phyloP scores from a whole-genome alignment of 2,113 vertebrate genomes.

The Trematocara stigmaticum region DNA sequence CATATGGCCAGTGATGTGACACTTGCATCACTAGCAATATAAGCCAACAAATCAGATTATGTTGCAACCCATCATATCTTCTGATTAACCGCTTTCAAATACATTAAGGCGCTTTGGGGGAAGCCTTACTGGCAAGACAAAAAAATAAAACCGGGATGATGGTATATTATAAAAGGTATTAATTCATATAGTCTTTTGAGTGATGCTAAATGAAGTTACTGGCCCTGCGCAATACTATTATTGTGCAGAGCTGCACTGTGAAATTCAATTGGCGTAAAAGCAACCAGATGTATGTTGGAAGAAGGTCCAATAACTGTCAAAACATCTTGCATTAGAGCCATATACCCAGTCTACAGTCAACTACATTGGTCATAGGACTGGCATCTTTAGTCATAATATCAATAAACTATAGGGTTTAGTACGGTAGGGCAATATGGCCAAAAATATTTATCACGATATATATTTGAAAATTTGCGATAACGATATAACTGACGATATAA shows the following conservation, averaged over 20 bases:
- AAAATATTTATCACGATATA: neutral
- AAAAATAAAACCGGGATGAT: constrained; percentile 23
- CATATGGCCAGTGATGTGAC: neutral
- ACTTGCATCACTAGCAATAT: neutral
- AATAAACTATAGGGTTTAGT: neutral
- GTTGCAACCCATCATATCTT: neutral
- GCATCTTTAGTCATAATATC: neutral
- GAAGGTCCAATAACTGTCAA: constrained; percentile 32
- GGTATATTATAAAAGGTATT: constrained; percentile 2
- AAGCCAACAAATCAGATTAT: neutral
- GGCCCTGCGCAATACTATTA: constrained; percentile 4
- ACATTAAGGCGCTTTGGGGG: neutral
- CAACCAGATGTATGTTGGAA: constrained; percentile 6
- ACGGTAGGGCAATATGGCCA: neutral
- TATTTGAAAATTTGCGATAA: neutral
- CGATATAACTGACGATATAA: neutral
- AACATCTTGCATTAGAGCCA: neutral
- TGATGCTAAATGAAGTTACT: constrained; percentile 41
- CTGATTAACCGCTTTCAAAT: neutral
- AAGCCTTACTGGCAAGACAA: neutral
- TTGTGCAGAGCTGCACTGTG: neutral
- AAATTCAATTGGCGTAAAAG: constrained; percentile 52
- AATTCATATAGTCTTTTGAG: constrained; percentile 13
- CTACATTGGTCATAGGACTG: neutral
- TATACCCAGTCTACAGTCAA: neutral